Evolutionary conservation across 2,888 invertebrate genomes (phyloP).

Genomic region (Amblyjoppa fuscipennis): DNA sequence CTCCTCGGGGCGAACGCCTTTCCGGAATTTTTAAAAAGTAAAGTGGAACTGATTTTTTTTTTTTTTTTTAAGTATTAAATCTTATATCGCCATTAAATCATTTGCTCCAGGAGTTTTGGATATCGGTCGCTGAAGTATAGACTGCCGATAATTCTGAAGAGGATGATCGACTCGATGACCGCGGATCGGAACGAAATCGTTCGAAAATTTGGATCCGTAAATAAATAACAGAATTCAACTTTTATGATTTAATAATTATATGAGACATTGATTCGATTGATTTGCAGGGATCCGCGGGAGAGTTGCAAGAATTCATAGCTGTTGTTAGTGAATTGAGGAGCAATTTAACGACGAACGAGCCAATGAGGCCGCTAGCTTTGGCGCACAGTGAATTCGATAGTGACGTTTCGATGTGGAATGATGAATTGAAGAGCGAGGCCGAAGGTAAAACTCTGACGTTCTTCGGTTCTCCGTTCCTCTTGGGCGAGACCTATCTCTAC

Average conservation of each 20-base stretch:
- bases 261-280: neutral
- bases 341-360: constrained; percentile 96
- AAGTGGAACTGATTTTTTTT: constrained; percentile 20
- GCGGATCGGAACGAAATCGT: constrained; percentile 89
- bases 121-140: constrained; percentile 94
- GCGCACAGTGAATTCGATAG: constrained; percentile 83
- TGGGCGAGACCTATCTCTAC: constrained; percentile 97
- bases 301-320: constrained; percentile 91
- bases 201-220: constrained; percentile 88
- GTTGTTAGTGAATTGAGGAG: constrained; percentile 94
- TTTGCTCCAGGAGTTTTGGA: constrained; percentile 91
- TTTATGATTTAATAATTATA: too few species aligned
- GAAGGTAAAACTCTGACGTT: constrained; percentile 83
- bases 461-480: constrained; percentile 94
- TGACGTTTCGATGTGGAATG: constrained; percentile 91
- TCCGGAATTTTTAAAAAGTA: constrained; percentile 81
- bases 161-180: constrained; percentile 92
- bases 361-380: constrained; percentile 86
- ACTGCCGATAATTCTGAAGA: constrained; percentile 95
- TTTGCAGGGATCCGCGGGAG: constrained; percentile 88
- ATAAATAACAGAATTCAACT: constrained; percentile 55
- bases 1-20: constrained; percentile 76
- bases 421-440: constrained; percentile 86
- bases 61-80: neutral
- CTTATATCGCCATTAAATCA: neutral